Conservation (phyloP, 2,888 invertebrate genomes). For the Cabera pusaria region DNA sequence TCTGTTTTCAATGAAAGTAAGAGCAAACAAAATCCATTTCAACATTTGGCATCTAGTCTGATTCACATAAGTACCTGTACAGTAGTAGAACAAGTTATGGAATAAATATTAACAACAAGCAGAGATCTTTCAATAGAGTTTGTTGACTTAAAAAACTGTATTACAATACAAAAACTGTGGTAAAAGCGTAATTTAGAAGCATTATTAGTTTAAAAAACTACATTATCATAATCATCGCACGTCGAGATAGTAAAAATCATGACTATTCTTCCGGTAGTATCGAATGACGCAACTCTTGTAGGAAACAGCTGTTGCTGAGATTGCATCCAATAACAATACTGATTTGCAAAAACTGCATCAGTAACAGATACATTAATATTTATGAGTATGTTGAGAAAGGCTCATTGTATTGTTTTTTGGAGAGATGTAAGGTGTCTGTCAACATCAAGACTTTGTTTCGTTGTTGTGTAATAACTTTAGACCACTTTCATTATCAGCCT, state of each 20-base stretch:
- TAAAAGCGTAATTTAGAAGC: too few relatives aligned
- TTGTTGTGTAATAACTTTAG: too few relatives aligned
- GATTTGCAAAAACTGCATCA: conserved; percentile 39
- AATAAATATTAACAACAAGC: too few relatives aligned
- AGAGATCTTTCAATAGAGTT: too few relatives aligned
- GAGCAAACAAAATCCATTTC: conserved; percentile 13
- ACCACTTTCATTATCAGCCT: too few relatives aligned
- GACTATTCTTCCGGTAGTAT: conserved; percentile 40
- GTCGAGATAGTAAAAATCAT: conserved; percentile 44
- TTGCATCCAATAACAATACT: conserved; percentile 35
- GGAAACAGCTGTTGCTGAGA: conserved; percentile 33
- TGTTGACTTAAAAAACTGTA: too few relatives aligned
- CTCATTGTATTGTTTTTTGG: conserved; percentile 18
- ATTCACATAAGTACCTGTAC: too few relatives aligned
- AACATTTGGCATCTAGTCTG: conserved; percentile 2
- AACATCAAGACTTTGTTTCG: too few relatives aligned
- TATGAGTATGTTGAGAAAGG: conserved; percentile 33
- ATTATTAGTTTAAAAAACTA: conserved; percentile 24
- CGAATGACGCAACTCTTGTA: conserved; percentile 43
- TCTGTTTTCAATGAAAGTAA: conserved; percentile 16
- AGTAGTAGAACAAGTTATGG: too few relatives aligned
- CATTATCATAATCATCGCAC: conserved; percentile 30
- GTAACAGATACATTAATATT: conserved; percentile 33
- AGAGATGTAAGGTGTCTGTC: neutral
- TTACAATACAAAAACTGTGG: too few relatives aligned